Base-by-base conservation (phyloP, 2,113 vertebrate genomes). In the Thunnus maccoyii region DNA sequence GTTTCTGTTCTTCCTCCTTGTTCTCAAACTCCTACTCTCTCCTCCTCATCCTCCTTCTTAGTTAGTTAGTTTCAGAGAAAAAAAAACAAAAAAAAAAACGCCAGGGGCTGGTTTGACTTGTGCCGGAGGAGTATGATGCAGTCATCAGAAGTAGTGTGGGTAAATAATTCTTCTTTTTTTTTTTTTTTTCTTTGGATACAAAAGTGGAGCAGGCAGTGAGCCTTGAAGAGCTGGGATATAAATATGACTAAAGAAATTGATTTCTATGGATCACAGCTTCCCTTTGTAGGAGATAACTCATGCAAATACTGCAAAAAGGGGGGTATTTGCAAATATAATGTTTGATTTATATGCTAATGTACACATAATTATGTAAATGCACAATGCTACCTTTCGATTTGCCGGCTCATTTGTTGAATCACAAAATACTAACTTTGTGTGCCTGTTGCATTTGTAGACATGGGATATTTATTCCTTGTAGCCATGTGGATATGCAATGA, bases 261-360 rank as follows among this genome's bases (percentile, higher is more conserved):
- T 93, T 94, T 92, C 83, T 94, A 83, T 91, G 86, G 88, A 91
- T 94, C 88, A 85, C 64, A 85, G 91, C 71, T 72, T 91, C 84
- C 60, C 77, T 84, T 90, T 88, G 83, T 87, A 72, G 7, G 46
- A 85, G 84, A 89, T 87, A 89, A 86, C 81, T 85, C 73, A 85
- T 89, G 85, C 78, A 87, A 87, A 88, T 83, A 55, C 58, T 65
- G 85, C 56, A 79, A 72, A 22, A 84, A 69, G 10, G 48, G 54
- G 52, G 63, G 47, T 85, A 86, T 88, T 85, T 85, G 74, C 80
- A 89, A 92, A 94, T 89, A 91, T 86, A 90, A 93, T 86, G 74
- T 82, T 88, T 91, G 73, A 94, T 95, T 93, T 91, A 91, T 89
- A 93, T 94, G 90, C 86, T 91, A 93, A 94, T 93, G 76, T 82